These are phyloP conservation scores for Fragum sueziense DNA, from an alignment of 2,888 invertebrate genomes.

Conservation along the genomic window DNA sequence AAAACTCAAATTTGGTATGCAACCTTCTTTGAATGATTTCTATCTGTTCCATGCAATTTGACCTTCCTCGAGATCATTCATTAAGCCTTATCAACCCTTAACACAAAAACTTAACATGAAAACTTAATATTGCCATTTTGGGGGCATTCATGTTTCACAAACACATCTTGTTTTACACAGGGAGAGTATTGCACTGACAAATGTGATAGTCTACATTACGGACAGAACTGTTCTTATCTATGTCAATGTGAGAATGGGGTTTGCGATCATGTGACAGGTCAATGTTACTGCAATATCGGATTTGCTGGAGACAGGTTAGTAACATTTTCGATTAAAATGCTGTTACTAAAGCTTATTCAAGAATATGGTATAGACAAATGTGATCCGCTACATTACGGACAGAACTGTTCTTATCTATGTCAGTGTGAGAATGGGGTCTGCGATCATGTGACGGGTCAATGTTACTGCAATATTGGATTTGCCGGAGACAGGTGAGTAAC, in stretches of 20 bases:
- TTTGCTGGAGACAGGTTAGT: slow-evolving; percentile 54
- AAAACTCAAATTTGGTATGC: no score
- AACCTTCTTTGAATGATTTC: no score
- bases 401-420: slow-evolving; percentile 79
- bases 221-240: slow-evolving; percentile 77
- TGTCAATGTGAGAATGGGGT: slow-evolving; percentile 82
- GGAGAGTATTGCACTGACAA: slow-evolving; percentile 58
- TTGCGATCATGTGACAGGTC: slow-evolving; percentile 66
- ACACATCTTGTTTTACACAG: slow-evolving; percentile 6
- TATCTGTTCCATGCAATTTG: no score
- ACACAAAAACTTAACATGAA: no score
- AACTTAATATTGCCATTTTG: no score
- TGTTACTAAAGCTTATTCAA: no score
- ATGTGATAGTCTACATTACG: slow-evolving; percentile 80
- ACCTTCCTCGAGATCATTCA: no score
- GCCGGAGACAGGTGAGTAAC: slow-evolving; percentile 52
- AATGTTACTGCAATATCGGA: slow-evolving; percentile 55
- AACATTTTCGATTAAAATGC: no score
- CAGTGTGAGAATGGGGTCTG: slow-evolving; percentile 81
- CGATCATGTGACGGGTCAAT: slow-evolving; percentile 60
- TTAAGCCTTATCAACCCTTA: no score
- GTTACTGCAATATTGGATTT: slow-evolving; percentile 55
- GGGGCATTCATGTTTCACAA: no score
- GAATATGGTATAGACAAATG: slow-evolving; percentile 69
- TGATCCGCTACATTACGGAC: slow-evolving; percentile 79